Base-by-base conservation (phyloP, 2,888 invertebrate species). In the Apoderus coryli region DNA sequence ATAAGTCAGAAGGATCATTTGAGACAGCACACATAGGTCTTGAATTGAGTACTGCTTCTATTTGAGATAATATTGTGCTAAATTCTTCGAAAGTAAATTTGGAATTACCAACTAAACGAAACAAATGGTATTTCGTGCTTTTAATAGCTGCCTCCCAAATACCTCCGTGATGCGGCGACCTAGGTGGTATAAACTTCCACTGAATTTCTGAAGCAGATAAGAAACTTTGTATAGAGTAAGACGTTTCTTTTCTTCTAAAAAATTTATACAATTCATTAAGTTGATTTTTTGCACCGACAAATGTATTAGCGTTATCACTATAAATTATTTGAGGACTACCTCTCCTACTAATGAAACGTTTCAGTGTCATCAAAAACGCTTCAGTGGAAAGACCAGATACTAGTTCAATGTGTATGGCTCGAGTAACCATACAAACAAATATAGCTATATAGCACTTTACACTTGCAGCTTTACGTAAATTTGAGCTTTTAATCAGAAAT, bases 1-100 rank as follows among this genome's bases (percentile, higher is more conserved):
- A 19, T n/a, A 19, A 19, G 19, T 19, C 19, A 19, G n/a, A 19
- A n/a, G 28, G 25, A 10, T 33, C 33, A 10, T 11, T 15, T 6
- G 33, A 33, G 3, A 29, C 3, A 11, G 29, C 9, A 7, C 14
- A 29, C 10, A 32, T 12, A 10, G 19, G 19, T 19, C 19, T 6
- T n/a, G 19, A 19, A 19, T 19, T 19, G 6, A 19, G n/a, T 7
- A 19, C n/a, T 7, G 7, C n/a, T 19, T 19, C 19, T 7, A 19
- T 19, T n/a, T 6, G 6, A 7, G 19, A 6, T n/a, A 19, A 19
- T 7, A 19, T n/a, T 19, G 19, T 19, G n/a, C 19, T 19, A n/a
- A 19, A 19, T 19, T 19, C 7, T 19, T 19, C 19, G n/a, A 19
- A 19, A 19, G 19, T 19, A 7, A 19, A n/a, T 19, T 19, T 19